Evolutionary conservation across 2,113 vertebrate species (phyloP).

Genomic region (Thryonomys swinderianus): DNA sequence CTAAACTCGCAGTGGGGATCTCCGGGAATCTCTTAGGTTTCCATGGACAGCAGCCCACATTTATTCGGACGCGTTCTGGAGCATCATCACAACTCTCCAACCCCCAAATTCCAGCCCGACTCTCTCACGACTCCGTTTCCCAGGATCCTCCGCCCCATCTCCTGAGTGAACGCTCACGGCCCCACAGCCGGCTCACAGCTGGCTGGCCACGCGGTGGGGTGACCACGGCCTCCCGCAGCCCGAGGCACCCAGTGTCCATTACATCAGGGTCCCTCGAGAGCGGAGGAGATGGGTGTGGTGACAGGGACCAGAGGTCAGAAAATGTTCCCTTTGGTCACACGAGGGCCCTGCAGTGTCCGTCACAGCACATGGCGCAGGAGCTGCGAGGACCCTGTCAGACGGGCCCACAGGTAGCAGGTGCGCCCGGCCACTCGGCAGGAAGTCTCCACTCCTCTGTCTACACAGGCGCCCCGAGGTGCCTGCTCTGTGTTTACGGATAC

Average conservation of each 20-base stretch:
- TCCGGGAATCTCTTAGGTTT: not conserved
- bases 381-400: not conserved
- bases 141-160: not conserved
- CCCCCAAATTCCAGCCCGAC: not conserved
- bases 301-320: not conserved
- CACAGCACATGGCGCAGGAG: not conserved
- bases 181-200: not conserved
- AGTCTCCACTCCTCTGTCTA: not conserved
- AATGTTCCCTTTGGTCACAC: not conserved
- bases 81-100: not conserved
- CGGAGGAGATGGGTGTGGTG: not conserved
- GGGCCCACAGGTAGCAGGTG: no score
- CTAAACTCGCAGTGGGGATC: not conserved
- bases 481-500: not conserved
- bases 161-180: not conserved
- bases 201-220: not conserved
- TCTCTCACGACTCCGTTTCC: not conserved
- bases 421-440: not conserved
- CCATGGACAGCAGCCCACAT: not conserved
- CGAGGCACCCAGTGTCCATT: not conserved
- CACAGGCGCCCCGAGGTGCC: not conserved
- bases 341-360: not conserved
- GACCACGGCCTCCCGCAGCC: not conserved
- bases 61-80: not conserved
- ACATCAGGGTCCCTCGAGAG: not conserved